A percentile compares a stretch with the other conserved stretches of the same genome.
Conservation (phyloP, 1,140 invertebrate species). For the Pseudobourletiella spinata region DNA sequence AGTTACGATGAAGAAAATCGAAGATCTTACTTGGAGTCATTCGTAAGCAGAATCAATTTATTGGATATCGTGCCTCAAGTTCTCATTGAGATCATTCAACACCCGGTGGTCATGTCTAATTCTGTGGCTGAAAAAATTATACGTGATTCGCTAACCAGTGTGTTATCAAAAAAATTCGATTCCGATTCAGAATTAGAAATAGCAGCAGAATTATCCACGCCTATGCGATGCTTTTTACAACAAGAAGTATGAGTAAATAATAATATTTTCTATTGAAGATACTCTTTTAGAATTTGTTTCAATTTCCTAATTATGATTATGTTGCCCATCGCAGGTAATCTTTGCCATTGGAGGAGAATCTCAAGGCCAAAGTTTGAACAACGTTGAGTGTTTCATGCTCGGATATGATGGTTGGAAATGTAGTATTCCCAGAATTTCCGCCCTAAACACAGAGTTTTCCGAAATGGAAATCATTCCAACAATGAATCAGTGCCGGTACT, state of each 20-base stretch:
- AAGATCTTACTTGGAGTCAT: slow-evolving; percentile 17
- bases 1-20: slow-evolving; percentile 25
- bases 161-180: slow-evolving; percentile 33
- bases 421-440: slow-evolving; percentile 31
- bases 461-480: slow-evolving; percentile 37
- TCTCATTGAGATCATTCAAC: slow-evolving; percentile 33
- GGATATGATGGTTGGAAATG: slow-evolving; percentile 38
- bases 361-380: slow-evolving; percentile 36
- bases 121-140: slow-evolving; percentile 21
- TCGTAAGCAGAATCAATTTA: slow-evolving; percentile 33
- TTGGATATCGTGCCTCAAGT: slow-evolving; percentile 33
- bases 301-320: background rate
- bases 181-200: background rate
- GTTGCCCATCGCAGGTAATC: slow-evolving; percentile 34
- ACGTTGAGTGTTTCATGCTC: slow-evolving; percentile 39
- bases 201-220: background rate
- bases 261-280: slow-evolving; percentile 28
- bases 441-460: slow-evolving; percentile 8
- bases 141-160: slow-evolving; percentile 20
- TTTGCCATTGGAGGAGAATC: slow-evolving; percentile 38
- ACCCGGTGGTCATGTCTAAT: slow-evolving; percentile 23
- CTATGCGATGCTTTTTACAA: slow-evolving; percentile 26
- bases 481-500: slow-evolving; percentile 36
- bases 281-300: slow-evolving; percentile 22
- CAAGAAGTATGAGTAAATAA: slow-evolving; percentile 28